Base-by-base conservation (phyloP, 2,888 invertebrate species). In the Macrosiphum euphorbiae region DNA sequence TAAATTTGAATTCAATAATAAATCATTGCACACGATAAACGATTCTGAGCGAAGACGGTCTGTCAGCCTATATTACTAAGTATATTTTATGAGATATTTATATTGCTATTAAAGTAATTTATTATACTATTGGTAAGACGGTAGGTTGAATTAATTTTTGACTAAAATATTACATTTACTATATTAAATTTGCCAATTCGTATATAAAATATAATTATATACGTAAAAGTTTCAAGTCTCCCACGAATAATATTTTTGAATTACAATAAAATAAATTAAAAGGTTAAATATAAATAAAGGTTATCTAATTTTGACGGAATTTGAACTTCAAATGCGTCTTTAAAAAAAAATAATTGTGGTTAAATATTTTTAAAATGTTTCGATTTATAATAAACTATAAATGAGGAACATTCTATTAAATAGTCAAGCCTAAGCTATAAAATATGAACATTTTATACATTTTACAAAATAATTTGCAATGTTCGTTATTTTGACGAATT, bases 1-100 rank as follows among this genome's bases (percentile, higher is more conserved):
- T 78, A 78, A 78, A 78, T 78, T 78, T 78, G 7, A 78, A 78
- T 35, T 78, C 67, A 78, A 78, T 78, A 35, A 78, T 78, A 78
- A 78, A 78, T 35, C 67, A 35, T 35, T 35, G n/a, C 67, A 78
- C 16, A 78, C 35, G 67, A 20, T 35, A n/a, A 78, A 78, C 67
- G 35, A 35, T 78, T 67, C 35, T 78, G 67, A 35, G 67, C n/a
- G 67, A 78, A 78, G 67, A 35, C 20, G 16, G 35, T 78, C 67
- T 78, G 67, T 78, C 67, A 35, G n/a, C 67, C 67, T 67, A 16
- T 67, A n/a, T 67, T 67, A 58, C 20, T n/a, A 78, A 78, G 20
- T 35, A 78, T 78, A 78, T 35, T 78, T 78, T 78, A 78, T 78
- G 20, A 78, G 16, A 78, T 78, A 78, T 78, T 78, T 78, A 35